Evolutionary conservation across 2,888 invertebrate genomes (phyloP).

Genomic region (Cyaniris semiargus): DNA sequence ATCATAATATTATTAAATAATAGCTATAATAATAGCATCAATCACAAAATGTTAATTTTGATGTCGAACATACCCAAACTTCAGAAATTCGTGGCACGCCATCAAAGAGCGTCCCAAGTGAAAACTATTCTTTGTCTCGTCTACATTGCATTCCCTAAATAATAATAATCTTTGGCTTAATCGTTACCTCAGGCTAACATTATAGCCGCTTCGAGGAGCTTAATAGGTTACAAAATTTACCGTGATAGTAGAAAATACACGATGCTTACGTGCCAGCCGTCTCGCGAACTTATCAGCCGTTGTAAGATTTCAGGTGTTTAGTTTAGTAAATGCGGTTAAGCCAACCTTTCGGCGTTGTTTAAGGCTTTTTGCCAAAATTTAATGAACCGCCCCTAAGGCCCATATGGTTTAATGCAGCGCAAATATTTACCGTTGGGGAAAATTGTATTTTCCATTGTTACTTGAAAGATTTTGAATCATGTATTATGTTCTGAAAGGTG

Average conservation of each 20-base stretch:
- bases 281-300: constrained; percentile 65
- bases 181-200: constrained; percentile 78
- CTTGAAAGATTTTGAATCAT: neutral
- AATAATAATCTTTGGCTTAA: constrained; percentile 68
- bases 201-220: constrained; percentile 78
- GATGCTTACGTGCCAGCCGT: constrained; percentile 70
- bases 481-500: neutral
- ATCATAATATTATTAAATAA: neutral
- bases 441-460: neutral
- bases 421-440: constrained; percentile 11
- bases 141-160: constrained; percentile 41
- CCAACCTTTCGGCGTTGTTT: constrained; percentile 39
- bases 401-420: constrained; percentile 27
- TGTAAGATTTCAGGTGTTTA: constrained; percentile 68
- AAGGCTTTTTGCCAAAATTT: constrained; percentile 40
- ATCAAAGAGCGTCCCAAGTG: constrained; percentile 31
- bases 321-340: constrained; percentile 48
- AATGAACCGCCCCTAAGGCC: constrained; percentile 29
- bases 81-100: constrained; percentile 12
- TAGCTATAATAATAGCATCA: neutral
- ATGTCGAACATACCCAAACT: constrained; percentile 28
- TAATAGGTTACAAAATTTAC: constrained; percentile 80
- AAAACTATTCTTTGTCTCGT: constrained; percentile 39
- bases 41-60: constrained; percentile 15
- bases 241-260: constrained; percentile 77